These are phyloP conservation scores for Cheilosia vernalis DNA, from an alignment of 2,888 invertebrate genomes.

Conservation along the genomic window DNA sequence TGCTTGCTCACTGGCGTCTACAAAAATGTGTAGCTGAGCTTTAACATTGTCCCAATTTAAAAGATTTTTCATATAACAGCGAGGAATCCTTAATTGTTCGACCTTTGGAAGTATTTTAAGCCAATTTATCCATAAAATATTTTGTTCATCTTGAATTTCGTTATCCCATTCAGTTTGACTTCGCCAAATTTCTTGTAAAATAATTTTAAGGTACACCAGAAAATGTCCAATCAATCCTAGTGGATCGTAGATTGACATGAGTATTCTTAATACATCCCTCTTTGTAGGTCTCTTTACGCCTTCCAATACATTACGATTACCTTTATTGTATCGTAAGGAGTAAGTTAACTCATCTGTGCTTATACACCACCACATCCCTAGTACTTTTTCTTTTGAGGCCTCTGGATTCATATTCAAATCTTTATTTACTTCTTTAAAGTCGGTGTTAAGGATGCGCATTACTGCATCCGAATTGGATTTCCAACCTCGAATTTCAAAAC, in stretches of 20 bases:
- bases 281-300: too few species aligned
- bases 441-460: neutral
- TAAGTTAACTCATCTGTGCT: conserved; percentile 9
- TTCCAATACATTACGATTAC: too few species aligned
- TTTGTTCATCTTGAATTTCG: conserved; percentile 30
- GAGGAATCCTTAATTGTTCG: neutral
- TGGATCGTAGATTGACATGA: conserved; percentile 79
- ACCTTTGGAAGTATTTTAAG: conserved; percentile 54
- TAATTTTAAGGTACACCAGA: conserved; percentile 72
- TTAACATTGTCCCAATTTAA: conserved; percentile 56
- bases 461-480: conserved; percentile 8
- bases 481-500: conserved; percentile 11
- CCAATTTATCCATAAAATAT: conserved; percentile 74
- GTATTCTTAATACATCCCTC: conserved; percentile 22
- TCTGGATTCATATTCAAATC: conserved; percentile 1
- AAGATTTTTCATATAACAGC: neutral
- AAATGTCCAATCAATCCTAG: conserved; percentile 76
- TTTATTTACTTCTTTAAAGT: neutral
- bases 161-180: conserved; percentile 33
- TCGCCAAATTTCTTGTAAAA: conserved; percentile 76
- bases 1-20: conserved; percentile 25
- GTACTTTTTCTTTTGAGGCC: conserved; percentile 9
- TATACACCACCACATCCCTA: conserved; percentile 43
- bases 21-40: conserved; percentile 40
- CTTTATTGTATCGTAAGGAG: conserved; percentile 8